phyloP scores from a whole-genome alignment of 2,888 invertebrate genomes.

The Doris montereyensis region DNA sequence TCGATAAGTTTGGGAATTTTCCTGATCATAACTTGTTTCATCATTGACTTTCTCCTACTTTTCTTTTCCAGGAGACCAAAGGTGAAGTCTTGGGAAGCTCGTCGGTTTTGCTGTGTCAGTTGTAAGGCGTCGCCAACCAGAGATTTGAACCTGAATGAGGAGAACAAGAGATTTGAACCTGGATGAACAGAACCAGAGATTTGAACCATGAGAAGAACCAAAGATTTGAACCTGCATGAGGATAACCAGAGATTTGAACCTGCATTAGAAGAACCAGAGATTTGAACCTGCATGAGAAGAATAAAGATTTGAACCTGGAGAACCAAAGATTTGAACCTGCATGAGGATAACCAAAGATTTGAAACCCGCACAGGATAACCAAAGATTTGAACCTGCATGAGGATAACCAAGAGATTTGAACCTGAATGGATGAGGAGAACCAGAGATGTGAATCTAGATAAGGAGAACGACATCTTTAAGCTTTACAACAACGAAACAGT shows the following conservation, averaged over 20 bases:
- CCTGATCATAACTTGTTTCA: not conserved
- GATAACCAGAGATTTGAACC: constrained; percentile 39
- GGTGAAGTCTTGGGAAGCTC: constrained; percentile 17
- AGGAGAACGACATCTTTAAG: no score
- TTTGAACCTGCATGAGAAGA: not conserved
- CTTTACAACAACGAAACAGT: no score
- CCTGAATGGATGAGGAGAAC: constrained; percentile 2
- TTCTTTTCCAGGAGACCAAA: constrained; percentile 18
- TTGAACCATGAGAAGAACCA: no score
- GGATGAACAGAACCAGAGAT: not conserved
- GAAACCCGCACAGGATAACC: constrained; percentile 8
- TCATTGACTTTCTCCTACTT: not conserved
- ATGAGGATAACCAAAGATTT: constrained; percentile 40
- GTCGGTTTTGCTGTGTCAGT: constrained; percentile 40
- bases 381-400: no score
- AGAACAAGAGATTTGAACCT: not conserved
- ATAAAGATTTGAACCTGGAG: no score
- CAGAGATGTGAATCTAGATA: no score
- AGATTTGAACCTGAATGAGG: constrained; percentile 29
- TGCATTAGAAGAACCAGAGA: not conserved
- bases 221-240: no score
- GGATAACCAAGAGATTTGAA: constrained; percentile 37
- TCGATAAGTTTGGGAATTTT: constrained; percentile 28
- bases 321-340: no score
- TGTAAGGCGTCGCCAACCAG: constrained; percentile 41